Base-by-base conservation (phyloP, 2,888 invertebrate genomes). In the Erannis defoliaria region DNA sequence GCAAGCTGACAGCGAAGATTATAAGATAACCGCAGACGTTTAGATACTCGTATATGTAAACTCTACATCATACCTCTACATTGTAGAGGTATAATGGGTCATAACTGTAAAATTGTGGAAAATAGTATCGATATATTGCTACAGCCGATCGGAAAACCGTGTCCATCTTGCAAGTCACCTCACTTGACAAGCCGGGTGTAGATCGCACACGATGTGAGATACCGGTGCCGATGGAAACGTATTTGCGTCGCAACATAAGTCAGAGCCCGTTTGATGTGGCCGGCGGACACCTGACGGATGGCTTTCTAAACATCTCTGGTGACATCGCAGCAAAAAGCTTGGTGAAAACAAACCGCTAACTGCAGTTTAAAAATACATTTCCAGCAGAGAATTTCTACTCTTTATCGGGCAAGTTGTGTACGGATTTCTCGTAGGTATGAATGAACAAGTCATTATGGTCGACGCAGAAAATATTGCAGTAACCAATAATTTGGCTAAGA, bases 271-370 rank as follows among this genome's bases (percentile, higher is more conserved):
- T 87, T 90, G 86, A 89, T 78, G 85, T 90, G 80, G 72, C 86
- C 87, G 85, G 74, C 75, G 77, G 82, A 80, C 84, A 86, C 85
- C 78, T 86, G 90, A 92, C 85, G 78, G 90, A 91, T 92, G 85
- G 85, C 92, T 93, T 93, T 93, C 92, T 91, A 91, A 90, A 87
- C 85, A 81, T 81, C 82, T 80, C 77, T 69, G 78, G 78, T 82
- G 85, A 83, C 85, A 80, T 76, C 74, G 77, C 75, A 62, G 85
- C 82, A 87, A 89, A 89, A 90, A 90, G 86, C 86, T 81, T 75
- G 80, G 89, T 82, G 91, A 90, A 92, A 91, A 88, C 84, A 73
- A 79, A 80, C 84, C 78, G 78, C 83, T 88, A 89, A 86, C 84
- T 85, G 80, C 83, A 78, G 82, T 82, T 87, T 88, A 84, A 86